Evolutionary conservation across 2,113 vertebrate genomes (phyloP), one percentile per base, ranked within the genome.

Genomic region (Brienomyrus longianalis): DNA sequence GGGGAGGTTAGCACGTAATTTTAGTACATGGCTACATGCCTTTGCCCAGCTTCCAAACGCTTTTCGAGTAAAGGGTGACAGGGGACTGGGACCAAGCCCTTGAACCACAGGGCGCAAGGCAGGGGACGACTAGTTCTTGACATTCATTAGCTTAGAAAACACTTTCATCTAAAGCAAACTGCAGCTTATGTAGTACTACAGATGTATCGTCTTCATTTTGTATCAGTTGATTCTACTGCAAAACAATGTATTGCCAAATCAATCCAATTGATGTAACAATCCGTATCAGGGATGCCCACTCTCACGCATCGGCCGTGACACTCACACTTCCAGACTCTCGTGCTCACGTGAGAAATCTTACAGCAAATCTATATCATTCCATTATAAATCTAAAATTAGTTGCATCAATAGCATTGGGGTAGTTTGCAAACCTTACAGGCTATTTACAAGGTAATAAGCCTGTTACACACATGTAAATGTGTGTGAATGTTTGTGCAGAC

Each of bases 181-280:
- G n/a, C 62, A 31, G 27, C 27, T 27, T 70, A 31, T 70, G 27
- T 11, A 80, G 35, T 39, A 80, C 31, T 39, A 43, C 19, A 80
- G 74, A 43, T 43, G 11, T 17, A 19, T 7, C 10, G 1, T 80
- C 15, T 43, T 39, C 31, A 80, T 80, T 80, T 43, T 80, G 35
- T 39, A 43, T 80, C 35, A 43, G 74, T 19, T 80, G 39, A 19
- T 43, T 80, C 15, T 80, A 35, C 31, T 21, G 5, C 31, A 77
- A 77, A 10, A 85, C 47, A 50, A 39, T 51, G 47, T 3, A 86
- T 23, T 0, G n/a, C 50, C 23, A 89, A 83, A 85, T 91, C 85
- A 91, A 89, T 91, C 80, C 87, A 87, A 13, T 13, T 1, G n/a
- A 70, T 31, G 62, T 31, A 90, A 51, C 88, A 89, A 11, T 11